These are phyloP conservation scores for Imbricaverruca yamaguchii DNA, from an alignment of 2,888 invertebrate genomes.

Conservation along the genomic window DNA sequence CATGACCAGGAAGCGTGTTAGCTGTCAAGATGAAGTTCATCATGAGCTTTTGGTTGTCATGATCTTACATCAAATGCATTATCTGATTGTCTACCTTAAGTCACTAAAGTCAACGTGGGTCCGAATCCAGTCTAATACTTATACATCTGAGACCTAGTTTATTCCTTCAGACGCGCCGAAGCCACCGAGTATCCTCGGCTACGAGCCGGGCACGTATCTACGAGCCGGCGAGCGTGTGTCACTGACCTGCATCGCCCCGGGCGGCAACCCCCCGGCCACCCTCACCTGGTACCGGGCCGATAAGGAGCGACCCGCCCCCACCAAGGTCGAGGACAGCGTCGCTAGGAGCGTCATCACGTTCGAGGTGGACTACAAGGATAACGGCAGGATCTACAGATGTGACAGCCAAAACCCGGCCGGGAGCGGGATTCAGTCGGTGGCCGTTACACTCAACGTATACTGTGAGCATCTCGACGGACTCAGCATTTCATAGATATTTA, in stretches of 20 bases:
- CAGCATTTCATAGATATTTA: no score
- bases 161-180: conserved; percentile 76
- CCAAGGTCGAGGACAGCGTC: neutral
- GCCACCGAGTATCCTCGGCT: conserved; percentile 79
- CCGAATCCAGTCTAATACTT: no score
- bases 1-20: no score
- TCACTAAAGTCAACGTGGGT: no score
- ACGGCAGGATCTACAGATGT: conserved; percentile 86
- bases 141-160: neutral
- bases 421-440: conserved; percentile 69
- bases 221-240: conserved; percentile 55
- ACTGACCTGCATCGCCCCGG: conserved; percentile 81
- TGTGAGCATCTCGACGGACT: conserved; percentile 60
- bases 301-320: conserved; percentile 26
- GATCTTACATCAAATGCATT: no score
- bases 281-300: conserved; percentile 87
- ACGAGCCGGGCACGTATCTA: conserved; percentile 64
- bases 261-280: conserved; percentile 89
- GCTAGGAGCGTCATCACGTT: conserved; percentile 69
- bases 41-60: no score
- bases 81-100: no score
- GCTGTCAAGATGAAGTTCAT: no score
- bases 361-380: conserved; percentile 83
- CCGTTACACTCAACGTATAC: conserved; percentile 77
- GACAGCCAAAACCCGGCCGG: conserved; percentile 88